Conservation (phyloP, 1,140 invertebrate genomes). For the Tetramorium parvispinum region DNA sequence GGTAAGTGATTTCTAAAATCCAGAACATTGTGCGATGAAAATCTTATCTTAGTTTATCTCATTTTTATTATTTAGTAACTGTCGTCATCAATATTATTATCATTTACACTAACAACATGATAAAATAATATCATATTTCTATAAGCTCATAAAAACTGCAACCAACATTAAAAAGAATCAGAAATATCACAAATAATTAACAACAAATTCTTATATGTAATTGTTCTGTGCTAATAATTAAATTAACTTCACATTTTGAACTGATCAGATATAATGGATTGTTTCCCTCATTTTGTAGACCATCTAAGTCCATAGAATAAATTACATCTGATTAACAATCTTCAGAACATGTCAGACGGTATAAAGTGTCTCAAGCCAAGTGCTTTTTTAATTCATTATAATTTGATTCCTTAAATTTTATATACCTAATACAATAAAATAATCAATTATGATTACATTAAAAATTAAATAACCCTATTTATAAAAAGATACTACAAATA, state of each 20-base stretch:
- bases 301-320: too few relatives aligned
- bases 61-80: neutral
- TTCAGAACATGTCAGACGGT: too few relatives aligned
- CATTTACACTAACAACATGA: neutral
- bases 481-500: slow-evolving; percentile 1
- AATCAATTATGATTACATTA: neutral
- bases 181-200: neutral
- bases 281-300: neutral
- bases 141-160: neutral
- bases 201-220: neutral
- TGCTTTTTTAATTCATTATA: too few relatives aligned
- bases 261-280: neutral
- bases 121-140: neutral
- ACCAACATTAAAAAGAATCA: neutral
- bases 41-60: neutral
- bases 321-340: too few relatives aligned
- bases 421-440: neutral
- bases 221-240: neutral
- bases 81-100: neutral
- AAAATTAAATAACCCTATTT: neutral
- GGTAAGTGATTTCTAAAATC: neutral
- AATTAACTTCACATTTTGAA: neutral
- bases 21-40: neutral
- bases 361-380: neutral
- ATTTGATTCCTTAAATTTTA: neutral